Conservation (phyloP, 35 echinoderm and acorn worm genomes). For the Diadema setosum region DNA sequence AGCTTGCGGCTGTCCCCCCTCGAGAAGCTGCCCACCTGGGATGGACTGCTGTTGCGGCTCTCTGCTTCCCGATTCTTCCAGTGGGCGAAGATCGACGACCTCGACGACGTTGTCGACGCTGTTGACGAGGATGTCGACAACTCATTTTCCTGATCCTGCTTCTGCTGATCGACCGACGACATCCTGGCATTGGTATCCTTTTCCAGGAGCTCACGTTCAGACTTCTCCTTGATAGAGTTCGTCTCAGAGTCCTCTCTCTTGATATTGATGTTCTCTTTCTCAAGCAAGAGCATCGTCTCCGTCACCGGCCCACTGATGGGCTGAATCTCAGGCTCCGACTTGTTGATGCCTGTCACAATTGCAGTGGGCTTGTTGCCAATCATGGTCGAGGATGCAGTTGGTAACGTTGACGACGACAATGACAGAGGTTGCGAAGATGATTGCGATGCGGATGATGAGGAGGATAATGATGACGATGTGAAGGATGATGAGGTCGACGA, state of each 20-base stretch:
- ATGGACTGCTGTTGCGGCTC: background rate
- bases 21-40: background rate
- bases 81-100: background rate
- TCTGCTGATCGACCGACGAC: background rate
- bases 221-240: slow-evolving; percentile 12
- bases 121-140: background rate
- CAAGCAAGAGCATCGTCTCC: too few species aligned
- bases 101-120: background rate
- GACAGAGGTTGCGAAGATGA: background rate
- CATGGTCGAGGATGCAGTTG: background rate
- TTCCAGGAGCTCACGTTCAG: background rate
- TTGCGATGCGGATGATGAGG: background rate
- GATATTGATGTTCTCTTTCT: background rate
- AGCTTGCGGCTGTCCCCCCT: slow-evolving; percentile 21
- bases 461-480: background rate
- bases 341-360: background rate
- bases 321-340: background rate
- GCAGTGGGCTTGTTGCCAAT: background rate
- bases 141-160: background rate
- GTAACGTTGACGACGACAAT: background rate
- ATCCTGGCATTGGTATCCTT: background rate
- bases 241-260: background rate
- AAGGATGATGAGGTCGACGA: background rate
- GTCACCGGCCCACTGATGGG: background rate
- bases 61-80: background rate